Evolutionary conservation across 2,888 invertebrate species (phyloP), one percentile per base, ranked within the genome.

Genomic region (Pammene aurita): DNA sequence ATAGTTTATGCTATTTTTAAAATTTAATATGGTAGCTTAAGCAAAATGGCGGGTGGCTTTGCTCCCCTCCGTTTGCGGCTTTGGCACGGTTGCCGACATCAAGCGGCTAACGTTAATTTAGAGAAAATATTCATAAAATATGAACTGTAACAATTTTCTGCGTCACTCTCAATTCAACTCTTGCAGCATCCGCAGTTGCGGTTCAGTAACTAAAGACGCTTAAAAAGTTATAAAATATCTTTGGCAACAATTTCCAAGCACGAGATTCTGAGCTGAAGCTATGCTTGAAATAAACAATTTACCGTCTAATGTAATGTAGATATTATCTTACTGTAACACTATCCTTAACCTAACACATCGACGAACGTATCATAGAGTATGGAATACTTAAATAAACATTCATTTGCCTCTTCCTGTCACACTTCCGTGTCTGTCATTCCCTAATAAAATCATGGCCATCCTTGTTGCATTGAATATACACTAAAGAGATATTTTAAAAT

Each of bases 261-360:
- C 54, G 58, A 68, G 57, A 64, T 64, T 64, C 68, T 48, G 48
- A 60, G 64, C 64, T 65, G 60, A 64, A 68, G 63, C 69, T 65
- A 65, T 63, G 69, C 60, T 69, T 65, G 63, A 69, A 69, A 64
- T 55, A 69, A 69, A 64, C 54, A 54, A 46, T 69, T 69, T 60
- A 69, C 69, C 69, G 64, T 69, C 69, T 69, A 65, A 69, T 69
- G 66, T 67, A 42, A 61, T 60, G 68, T 57, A 69, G 64, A 65
- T 69, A 68, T 69, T 65, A 55, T 67, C 55, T 55, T 58, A 69
- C 52, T 60, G 54, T 65, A 78, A 75, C 76, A 73, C 76, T 81
- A 56, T 77, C 67, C 82, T 85, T 84, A 84, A 66, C 67, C 83
- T 85, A 84, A 77, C 75, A 86, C 84, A 84, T 83, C 80, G 77